phyloP scores from a whole-genome alignment of 2,888 invertebrate species.

The Drosophila gaucha region DNA sequence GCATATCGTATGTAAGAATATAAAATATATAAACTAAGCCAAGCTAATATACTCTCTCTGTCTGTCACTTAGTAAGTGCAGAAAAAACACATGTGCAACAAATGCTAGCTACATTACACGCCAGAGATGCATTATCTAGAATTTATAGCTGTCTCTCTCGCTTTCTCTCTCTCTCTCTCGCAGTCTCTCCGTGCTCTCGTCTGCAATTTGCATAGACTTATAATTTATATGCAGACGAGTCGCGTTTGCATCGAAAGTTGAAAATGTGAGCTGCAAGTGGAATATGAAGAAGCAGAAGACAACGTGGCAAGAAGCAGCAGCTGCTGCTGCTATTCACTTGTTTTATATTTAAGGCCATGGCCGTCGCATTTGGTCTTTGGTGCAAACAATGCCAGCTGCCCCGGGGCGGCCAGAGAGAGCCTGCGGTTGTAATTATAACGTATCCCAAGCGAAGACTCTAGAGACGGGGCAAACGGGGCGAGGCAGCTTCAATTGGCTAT shows the following conservation, averaged over 20 bases:
- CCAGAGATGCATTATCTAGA: slow-evolving; percentile 17
- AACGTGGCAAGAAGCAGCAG: not conserved
- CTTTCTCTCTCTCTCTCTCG: not conserved
- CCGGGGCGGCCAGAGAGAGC: slow-evolving; percentile 28
- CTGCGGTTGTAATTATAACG: slow-evolving; percentile 71
- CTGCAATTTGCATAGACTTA: slow-evolving; percentile 43
- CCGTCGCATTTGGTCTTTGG: slow-evolving; percentile 23
- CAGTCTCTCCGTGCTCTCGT: not conserved
- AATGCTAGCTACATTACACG: slow-evolving; percentile 11
- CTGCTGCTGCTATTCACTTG: slow-evolving; percentile 17
- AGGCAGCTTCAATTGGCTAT: slow-evolving; percentile 67
- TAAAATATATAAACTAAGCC: not conserved
- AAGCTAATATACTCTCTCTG: not conserved
- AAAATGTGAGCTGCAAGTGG: slow-evolving; percentile 9
- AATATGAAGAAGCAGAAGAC: not conserved
- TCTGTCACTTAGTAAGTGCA: not conserved
- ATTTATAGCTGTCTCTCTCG: slow-evolving; percentile 15
- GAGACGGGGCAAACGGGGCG: slow-evolving; percentile 1
- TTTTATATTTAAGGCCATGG: slow-evolving; percentile 62
- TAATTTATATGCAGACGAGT: slow-evolving; percentile 50
- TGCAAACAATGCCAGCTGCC: slow-evolving; percentile 44
- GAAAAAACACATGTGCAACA: slow-evolving; percentile 14
- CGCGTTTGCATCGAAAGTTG: slow-evolving; percentile 17
- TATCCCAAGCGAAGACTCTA: slow-evolving; percentile 36
- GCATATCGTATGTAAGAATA: no score